Evolutionary conservation across 2,113 vertebrate species (phyloP).

Genomic region (Meriones unguiculatus): DNA sequence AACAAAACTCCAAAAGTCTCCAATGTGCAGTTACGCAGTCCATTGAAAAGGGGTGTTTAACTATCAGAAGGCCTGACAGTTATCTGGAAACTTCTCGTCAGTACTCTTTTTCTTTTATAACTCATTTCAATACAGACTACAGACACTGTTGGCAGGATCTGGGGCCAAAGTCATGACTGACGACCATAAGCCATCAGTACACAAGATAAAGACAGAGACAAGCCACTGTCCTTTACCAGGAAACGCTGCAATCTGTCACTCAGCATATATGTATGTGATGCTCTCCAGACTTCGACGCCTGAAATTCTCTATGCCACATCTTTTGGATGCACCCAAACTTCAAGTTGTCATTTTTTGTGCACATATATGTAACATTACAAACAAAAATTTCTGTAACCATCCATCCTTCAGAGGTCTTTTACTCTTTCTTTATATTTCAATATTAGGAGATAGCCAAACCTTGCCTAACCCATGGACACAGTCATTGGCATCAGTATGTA

Average conservation of each 20-base stretch:
- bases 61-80: background rate
- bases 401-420: background rate
- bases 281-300: background rate
- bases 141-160: background rate
- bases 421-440: background rate
- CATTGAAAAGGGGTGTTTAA: background rate
- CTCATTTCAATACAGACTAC: conserved; percentile 17
- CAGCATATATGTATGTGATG: background rate
- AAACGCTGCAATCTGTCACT: background rate
- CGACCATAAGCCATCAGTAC: background rate
- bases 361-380: background rate
- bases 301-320: background rate
- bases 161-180: background rate
- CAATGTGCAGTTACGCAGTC: background rate
- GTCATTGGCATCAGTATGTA: background rate
- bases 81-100: background rate
- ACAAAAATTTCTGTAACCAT: background rate
- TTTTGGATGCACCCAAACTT: background rate
- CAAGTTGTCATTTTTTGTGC: background rate
- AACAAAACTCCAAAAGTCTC: background rate
- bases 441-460: background rate
- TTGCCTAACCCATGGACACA: background rate
- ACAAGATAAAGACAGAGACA: background rate
- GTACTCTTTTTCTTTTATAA: background rate
- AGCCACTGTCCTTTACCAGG: background rate